Evolutionary conservation across 35 echinoderm and acorn worm species (phyloP).

Genomic region (Ophiothrix spiculata): DNA sequence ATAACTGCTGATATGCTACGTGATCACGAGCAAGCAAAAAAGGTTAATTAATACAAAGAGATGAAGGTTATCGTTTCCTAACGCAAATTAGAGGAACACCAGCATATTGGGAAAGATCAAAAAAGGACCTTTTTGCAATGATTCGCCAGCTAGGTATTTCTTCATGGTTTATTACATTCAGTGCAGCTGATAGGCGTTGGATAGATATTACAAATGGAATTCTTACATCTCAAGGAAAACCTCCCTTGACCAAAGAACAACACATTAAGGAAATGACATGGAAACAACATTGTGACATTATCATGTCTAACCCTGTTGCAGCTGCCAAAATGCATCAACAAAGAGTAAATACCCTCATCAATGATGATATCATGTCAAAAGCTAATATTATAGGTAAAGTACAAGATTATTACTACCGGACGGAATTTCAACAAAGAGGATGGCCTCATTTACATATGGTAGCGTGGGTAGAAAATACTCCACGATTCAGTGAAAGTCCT

Average conservation of each 20-base stretch:
- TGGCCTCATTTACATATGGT: constrained; percentile 42
- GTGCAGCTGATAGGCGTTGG: neutral
- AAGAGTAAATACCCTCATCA: constrained; percentile 50
- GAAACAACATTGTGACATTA: constrained; percentile 33
- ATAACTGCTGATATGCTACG: constrained; percentile 42
- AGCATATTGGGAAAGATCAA: constrained; percentile 51
- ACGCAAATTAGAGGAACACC: constrained; percentile 31
- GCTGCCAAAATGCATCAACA: constrained; percentile 76
- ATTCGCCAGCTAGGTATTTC: constrained; percentile 58
- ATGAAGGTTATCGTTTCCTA: constrained; percentile 32
- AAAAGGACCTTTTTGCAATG: constrained; percentile 69
- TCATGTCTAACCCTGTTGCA: constrained; percentile 58
- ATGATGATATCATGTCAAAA: constrained; percentile 51
- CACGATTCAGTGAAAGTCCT: constrained; percentile 4
- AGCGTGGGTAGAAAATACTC: constrained; percentile 58
- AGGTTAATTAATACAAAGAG: neutral
- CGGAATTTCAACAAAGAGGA: constrained; percentile 59
- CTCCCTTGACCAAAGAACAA: constrained; percentile 29
- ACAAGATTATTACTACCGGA: constrained; percentile 62
- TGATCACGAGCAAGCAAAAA: constrained; percentile 14
- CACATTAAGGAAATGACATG: too few species aligned
- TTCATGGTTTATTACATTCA: constrained; percentile 62
- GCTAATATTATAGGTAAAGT: constrained; percentile 52
- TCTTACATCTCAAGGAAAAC: neutral
- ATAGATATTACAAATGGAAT: neutral